phyloP scores from a whole-genome alignment of 1,140 invertebrate genomes.

The Cylas formicarius region DNA sequence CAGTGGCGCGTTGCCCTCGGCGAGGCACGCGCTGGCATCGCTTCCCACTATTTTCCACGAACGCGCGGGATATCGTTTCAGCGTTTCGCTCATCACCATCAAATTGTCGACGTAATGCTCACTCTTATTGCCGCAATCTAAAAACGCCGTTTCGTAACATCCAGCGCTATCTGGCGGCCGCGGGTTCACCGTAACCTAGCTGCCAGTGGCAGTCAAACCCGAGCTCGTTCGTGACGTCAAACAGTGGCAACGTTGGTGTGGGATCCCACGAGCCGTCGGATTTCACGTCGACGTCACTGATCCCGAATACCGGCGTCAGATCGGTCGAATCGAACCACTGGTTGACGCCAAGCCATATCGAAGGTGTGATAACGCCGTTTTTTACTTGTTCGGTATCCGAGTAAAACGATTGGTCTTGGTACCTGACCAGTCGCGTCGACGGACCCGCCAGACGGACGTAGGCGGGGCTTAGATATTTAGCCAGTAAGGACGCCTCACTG shows the following conservation, averaged over 20 bases:
- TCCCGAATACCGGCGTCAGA: conserved; percentile 45
- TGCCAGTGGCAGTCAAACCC: conserved; percentile 54
- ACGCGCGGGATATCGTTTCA: conserved; percentile 48
- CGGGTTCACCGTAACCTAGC: conserved; percentile 58
- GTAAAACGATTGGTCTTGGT: conserved; percentile 39
- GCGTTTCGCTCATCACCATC: conserved; percentile 49
- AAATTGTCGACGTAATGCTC: conserved; percentile 49
- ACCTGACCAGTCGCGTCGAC: conserved; percentile 46
- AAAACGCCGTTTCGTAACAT: too few relatives aligned
- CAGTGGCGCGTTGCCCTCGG: conserved; percentile 42
- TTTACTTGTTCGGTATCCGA: conserved; percentile 16
- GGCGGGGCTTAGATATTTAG: conserved; percentile 51
- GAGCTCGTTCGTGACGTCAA: conserved; percentile 51
- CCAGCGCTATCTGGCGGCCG: too few relatives aligned
- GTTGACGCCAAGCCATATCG: conserved; percentile 44
- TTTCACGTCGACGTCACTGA: conserved; percentile 40
- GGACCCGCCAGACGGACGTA: conserved; percentile 54
- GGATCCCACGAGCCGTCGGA: conserved; percentile 46
- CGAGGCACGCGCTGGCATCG: conserved; percentile 44
- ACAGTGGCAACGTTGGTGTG: conserved; percentile 44
- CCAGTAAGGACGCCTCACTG: conserved; percentile 50
- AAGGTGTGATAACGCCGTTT: conserved; percentile 25
- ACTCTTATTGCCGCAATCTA: conserved; percentile 47
- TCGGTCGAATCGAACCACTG: conserved; percentile 45
- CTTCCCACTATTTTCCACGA: conserved; percentile 46